Conservation (phyloP, 1,140 invertebrate genomes). For the Conus ventricosus region DNA sequence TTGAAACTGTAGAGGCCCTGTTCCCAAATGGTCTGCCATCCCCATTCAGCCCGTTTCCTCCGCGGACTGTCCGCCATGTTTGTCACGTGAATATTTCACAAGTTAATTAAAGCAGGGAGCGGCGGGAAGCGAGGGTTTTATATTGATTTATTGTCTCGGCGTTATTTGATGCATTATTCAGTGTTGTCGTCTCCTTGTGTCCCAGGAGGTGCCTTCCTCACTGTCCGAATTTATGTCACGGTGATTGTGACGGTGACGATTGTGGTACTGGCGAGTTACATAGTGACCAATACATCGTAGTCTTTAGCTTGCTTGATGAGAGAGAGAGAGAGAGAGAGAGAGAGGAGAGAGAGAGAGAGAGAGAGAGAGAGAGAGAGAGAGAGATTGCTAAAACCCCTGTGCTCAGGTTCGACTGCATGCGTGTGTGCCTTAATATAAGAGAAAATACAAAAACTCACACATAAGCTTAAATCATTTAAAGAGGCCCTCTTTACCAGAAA, state of each 20-base stretch:
- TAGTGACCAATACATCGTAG: too few relatives aligned
- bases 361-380: too few relatives aligned
- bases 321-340: too few relatives aligned
- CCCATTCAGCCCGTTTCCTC: not conserved
- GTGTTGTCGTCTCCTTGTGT: not conserved
- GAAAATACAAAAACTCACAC: too few relatives aligned
- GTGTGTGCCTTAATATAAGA: too few relatives aligned
- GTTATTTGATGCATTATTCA: not conserved
- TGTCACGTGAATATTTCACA: slow-evolving; percentile 7
- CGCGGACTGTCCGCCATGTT: not conserved
- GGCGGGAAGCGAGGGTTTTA: not conserved
- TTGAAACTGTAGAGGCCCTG: not conserved
- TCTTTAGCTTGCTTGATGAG: too few relatives aligned
- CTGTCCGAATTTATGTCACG: not conserved
- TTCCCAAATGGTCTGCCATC: not conserved
- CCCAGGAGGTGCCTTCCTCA: not conserved
- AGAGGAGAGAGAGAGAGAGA: too few relatives aligned
- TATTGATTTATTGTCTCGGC: slow-evolving; percentile 3
- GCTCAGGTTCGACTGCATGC: too few relatives aligned
- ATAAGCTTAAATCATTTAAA: too few relatives aligned
- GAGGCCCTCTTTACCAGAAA: too few relatives aligned
- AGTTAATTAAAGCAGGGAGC: slow-evolving; percentile 7
- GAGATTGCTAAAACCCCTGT: too few relatives aligned
- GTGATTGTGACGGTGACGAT: not conserved
- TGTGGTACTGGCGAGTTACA: not conserved